phyloP scores from a whole-genome alignment of 2,113 vertebrate species.

The Plecturocebus donacophilus region DNA sequence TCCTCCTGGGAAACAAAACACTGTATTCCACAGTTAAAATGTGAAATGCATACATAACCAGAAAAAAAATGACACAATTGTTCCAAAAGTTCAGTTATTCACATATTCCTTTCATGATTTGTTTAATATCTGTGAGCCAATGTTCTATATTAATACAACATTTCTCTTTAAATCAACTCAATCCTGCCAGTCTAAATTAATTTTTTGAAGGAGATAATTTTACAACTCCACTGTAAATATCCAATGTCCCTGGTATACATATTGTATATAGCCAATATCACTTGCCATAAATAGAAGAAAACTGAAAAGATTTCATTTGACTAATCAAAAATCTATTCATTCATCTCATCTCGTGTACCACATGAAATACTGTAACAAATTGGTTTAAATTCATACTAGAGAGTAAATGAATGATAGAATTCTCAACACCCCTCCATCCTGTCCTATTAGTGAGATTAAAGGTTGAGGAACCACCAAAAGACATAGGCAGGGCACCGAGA shows the following conservation, averaged over 20 bases:
- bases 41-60: not conserved
- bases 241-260: not conserved
- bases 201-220: not conserved
- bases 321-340: not conserved
- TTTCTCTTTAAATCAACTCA: slow-evolving; percentile 41
- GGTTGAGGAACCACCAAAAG: not conserved
- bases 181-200: slow-evolving; percentile 12
- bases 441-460: not conserved
- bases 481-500: not conserved
- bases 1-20: not conserved
- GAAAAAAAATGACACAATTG: not conserved
- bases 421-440: not conserved
- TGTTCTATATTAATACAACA: not conserved
- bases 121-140: not conserved
- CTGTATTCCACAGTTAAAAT: not conserved
- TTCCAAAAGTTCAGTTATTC: not conserved
- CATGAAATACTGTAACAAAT: not conserved
- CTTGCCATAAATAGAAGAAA: slow-evolving; percentile 19
- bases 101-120: slow-evolving; percentile 12
- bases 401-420: not conserved
- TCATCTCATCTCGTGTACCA: not conserved
- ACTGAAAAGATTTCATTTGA: not conserved
- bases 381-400: not conserved
- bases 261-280: not conserved
- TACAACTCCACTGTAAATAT: not conserved